Evolutionary conservation across 2,888 invertebrate genomes (phyloP), one percentile per base, ranked within the genome.

Genomic region (Drosophila kanekoi): DNA sequence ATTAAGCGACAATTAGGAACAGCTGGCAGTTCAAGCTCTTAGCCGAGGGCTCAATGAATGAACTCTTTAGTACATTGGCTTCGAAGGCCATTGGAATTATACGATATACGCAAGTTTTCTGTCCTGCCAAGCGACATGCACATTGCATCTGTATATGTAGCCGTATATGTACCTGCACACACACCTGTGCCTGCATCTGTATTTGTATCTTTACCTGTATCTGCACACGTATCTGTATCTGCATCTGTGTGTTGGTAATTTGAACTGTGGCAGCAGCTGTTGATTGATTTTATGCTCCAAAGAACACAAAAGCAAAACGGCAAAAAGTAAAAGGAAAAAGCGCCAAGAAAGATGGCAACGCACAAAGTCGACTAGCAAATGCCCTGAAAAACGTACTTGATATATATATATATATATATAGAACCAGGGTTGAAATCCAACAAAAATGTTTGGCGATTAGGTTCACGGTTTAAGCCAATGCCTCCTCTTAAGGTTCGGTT

Each of bases 261-360:
- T 69, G 79, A 83, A 65, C 71, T 61, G 65, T 49, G 43, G 11
- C 44, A 53, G 18, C 87, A 83, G 87, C 84, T 83, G 83, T 79
- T 87, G 81, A 81, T 79, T 79, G 84, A 83, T 80, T 82, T 86
- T 66, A 80, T 73, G 87, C 84, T 63, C 65, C 74, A 72, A 49
- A 57, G 72, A 64, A 69, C 82, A 71, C 62, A 61, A 77, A 62
- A 58, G 47, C 37, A 60, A 69, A 66, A 52, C 44, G 41, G 41
- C 47, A 49, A 62, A 53, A 62, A 59, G 49, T 37, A 67, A 78
- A 78, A 59, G 58, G 56, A 49, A 68, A 58, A 48, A 54, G 35
- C 47, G 16, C 38, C 20, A 40, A 66, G 51, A 66, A 63, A 32
- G 18, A 16, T 9, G n/a, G 3, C 18, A 32, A 10, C 4, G 13